These are phyloP conservation scores for Smutsia temminckii DNA, from an alignment of 2,797 vertebrate genomes.

Conservation along the genomic window DNA sequence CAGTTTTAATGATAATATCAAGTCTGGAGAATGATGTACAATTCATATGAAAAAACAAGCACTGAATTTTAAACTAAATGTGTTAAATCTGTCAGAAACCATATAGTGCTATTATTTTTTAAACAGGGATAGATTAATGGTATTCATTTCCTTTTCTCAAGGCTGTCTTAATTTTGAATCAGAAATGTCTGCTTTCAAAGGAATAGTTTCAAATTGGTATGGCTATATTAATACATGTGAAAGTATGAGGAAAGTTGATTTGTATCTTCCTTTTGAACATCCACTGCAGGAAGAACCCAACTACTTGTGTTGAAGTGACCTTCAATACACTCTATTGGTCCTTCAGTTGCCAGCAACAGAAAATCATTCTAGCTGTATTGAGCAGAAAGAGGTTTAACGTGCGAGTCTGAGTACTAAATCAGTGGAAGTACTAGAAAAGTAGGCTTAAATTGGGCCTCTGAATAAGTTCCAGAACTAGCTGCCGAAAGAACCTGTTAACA, in stretches of 20 bases:
- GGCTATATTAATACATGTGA: not conserved
- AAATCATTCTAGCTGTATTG: not conserved
- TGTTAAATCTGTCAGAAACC: not conserved
- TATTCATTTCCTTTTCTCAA: not conserved
- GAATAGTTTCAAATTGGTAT: constrained; percentile 14
- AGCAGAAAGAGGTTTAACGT: not conserved
- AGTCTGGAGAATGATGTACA: not conserved
- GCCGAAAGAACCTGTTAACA: not conserved
- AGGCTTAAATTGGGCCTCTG: not conserved
- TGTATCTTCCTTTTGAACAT: not conserved
- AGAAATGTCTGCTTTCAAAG: not conserved
- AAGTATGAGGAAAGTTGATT: not conserved
- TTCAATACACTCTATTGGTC: not conserved
- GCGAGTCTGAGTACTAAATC: not conserved
- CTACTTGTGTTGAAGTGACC: not conserved
- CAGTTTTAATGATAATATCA: not conserved
- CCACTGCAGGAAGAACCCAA: not conserved
- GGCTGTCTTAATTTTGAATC: not conserved
- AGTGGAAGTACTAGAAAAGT: not conserved
- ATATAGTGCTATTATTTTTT: not conserved
- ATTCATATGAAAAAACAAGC: not conserved
- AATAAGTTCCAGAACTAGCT: not conserved
- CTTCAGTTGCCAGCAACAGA: not conserved
- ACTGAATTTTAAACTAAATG: not conserved
- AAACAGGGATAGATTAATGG: not conserved